A percentile compares a stretch with the other conserved stretches of the same genome.
Evolutionary conservation across 2,797 vertebrate species (phyloP).

Genomic region (Triplophysa yarkandensis): DNA sequence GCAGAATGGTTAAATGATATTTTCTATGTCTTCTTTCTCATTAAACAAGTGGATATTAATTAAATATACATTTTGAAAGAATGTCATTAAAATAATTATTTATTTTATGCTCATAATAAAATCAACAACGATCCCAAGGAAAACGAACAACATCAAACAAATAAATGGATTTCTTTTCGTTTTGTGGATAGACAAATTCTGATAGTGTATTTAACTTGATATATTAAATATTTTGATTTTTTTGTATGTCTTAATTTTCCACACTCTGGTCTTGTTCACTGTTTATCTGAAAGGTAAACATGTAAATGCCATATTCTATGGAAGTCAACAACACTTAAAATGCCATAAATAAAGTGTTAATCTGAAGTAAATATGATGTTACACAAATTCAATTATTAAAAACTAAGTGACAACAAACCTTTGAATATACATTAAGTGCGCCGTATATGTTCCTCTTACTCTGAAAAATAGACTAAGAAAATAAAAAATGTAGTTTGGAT

Average conservation of each 20-base stretch:
- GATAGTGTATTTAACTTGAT: slow-evolving; percentile 14
- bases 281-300: neutral
- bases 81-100: slow-evolving; percentile 2
- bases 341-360: neutral
- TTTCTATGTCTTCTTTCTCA: neutral
- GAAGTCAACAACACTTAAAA: neutral
- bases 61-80: neutral
- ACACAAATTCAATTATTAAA: too few species aligned
- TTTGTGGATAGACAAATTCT: neutral
- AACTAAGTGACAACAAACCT: neutral
- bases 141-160: slow-evolving; percentile 6
- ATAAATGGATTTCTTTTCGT: slow-evolving; percentile 19
- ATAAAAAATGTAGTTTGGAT: too few species aligned
- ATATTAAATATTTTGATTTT: neutral
- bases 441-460: too few species aligned
- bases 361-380: neutral
- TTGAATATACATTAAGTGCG: too few species aligned
- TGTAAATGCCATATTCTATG: neutral
- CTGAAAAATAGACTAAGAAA: too few species aligned
- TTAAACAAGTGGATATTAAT: neutral
- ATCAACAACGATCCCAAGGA: neutral
- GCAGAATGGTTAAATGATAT: neutral
- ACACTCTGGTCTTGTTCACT: neutral
- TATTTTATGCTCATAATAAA: neutral
- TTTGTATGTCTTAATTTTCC: neutral